Conservation (phyloP, 1,140 invertebrate species). For the Drosophila orena region DNA sequence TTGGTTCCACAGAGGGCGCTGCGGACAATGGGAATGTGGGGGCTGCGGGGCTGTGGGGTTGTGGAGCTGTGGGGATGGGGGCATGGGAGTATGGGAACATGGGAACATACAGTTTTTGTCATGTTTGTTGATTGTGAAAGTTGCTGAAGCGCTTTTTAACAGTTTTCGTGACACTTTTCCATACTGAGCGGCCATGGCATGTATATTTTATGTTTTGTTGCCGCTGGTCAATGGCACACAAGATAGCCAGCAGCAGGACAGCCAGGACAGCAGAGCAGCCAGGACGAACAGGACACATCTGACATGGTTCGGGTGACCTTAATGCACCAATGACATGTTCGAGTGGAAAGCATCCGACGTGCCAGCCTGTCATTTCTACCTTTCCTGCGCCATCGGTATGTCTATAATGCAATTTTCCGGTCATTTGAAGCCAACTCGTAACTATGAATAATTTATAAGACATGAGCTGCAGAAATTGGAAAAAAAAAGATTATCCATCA, state of each 20-base stretch:
- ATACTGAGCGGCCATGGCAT: constrained; percentile 28
- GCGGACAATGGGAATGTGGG: constrained; percentile 12
- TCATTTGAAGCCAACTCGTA: constrained; percentile 62
- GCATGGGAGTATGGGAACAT: neutral
- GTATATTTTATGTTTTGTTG: constrained; percentile 47
- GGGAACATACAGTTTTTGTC: constrained; percentile 71
- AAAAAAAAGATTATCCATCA: constrained; percentile 55
- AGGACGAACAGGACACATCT: constrained; percentile 11
- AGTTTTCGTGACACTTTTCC: constrained; percentile 73
- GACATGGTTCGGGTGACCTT: constrained; percentile 49
- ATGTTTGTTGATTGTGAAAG: constrained; percentile 82
- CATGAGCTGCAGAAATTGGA: constrained; percentile 8
- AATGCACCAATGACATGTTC: constrained; percentile 57
- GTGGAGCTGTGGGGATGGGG: neutral
- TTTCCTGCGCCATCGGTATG: constrained; percentile 7
- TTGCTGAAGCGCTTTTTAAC: constrained; percentile 81
- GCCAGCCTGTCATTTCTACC: constrained; percentile 14
- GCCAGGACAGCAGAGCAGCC: neutral
- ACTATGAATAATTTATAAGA: constrained; percentile 52
- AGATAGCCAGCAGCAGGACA: neutral
- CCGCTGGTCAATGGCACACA: constrained; percentile 27
- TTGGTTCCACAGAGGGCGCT: constrained; percentile 7
- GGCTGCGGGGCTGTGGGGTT: neutral
- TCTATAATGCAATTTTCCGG: constrained; percentile 66
- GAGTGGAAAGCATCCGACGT: constrained; percentile 27